Percentiles rank a stretch among this genome's conserved stretches.
phyloP scores from a whole-genome alignment of 2,113 vertebrate genomes.

The Gadus chalcogrammus region DNA sequence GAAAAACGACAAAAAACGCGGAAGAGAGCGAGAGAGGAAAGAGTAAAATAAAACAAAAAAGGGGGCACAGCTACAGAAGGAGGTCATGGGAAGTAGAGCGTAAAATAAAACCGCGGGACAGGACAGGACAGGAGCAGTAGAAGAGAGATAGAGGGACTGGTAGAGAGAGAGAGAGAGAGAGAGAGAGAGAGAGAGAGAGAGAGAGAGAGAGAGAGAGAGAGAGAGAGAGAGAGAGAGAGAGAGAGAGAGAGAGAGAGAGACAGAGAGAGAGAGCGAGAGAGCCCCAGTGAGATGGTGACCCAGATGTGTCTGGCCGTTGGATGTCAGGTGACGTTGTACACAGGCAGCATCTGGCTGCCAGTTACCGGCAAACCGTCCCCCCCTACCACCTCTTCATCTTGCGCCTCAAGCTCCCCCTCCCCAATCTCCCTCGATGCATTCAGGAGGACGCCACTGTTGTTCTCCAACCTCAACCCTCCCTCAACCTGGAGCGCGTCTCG shows the following conservation, averaged over 20 bases:
- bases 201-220: neutral
- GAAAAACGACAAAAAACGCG: neutral
- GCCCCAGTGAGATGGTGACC: too few species aligned
- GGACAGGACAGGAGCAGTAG: neutral
- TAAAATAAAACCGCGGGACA: neutral
- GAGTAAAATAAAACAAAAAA: neutral
- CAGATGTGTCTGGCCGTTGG: too few species aligned
- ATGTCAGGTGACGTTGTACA: neutral
- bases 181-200: neutral
- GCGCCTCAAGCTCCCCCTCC: neutral
- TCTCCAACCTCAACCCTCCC: too few species aligned
- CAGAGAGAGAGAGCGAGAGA: neutral
- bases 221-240: neutral
- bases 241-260: neutral
- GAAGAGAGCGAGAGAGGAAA: neutral
- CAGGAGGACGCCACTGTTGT: neutral
- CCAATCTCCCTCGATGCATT: neutral
- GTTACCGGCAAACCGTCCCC: neutral
- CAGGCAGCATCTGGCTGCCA: neutral
- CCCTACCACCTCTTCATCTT: neutral
- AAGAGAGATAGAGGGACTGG: neutral
- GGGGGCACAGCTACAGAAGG: neutral
- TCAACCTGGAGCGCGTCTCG: neutral
- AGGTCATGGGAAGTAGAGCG: constrained; percentile 1
- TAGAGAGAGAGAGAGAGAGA: neutral